A percentile compares a stretch with the other conserved stretches of the same genome.
phyloP scores from a whole-genome alignment of 1,140 invertebrate genomes.

The Paralvinella palmiformis region DNA sequence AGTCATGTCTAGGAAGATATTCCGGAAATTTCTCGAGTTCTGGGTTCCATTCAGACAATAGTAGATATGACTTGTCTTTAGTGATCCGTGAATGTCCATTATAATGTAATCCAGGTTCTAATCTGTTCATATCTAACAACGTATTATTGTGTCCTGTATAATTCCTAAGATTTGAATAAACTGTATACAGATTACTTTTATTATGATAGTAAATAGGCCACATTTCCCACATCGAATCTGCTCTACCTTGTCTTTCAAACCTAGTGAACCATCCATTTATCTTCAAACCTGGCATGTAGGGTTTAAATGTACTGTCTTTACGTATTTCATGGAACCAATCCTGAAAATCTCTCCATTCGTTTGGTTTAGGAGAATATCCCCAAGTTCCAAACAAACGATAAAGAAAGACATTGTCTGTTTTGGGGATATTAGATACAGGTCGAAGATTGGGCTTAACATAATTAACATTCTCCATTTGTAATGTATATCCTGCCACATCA shows the following conservation, averaged over 20 bases:
- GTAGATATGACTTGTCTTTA: constrained; percentile 2
- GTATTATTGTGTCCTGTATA: background rate
- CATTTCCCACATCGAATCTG: constrained; percentile 32
- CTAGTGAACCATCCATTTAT: constrained; percentile 1
- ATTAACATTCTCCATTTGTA: background rate
- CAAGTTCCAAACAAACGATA: constrained; percentile 26
- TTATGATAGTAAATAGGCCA: constrained; percentile 34
- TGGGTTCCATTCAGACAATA: background rate
- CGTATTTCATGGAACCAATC: constrained; percentile 22
- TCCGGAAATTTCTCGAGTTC: background rate
- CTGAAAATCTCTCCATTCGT: constrained; percentile 27
- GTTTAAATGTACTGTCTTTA: constrained; percentile 4
- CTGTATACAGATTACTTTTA: constrained; percentile 17
- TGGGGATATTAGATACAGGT: background rate
- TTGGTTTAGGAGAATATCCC: constrained; percentile 30
- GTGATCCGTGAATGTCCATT: background rate
- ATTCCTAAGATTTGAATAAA: constrained; percentile 4
- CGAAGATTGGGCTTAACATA: background rate
- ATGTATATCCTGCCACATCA: constrained; percentile 26
- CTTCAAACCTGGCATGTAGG: constrained; percentile 1
- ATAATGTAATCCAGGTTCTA: background rate
- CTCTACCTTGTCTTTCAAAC: background rate
- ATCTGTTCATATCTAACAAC: background rate
- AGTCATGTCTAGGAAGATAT: background rate
- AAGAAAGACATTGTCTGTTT: constrained; percentile 10